Base-by-base conservation (phyloP, 1,140 invertebrate species). In the Lycorma delicatula region DNA sequence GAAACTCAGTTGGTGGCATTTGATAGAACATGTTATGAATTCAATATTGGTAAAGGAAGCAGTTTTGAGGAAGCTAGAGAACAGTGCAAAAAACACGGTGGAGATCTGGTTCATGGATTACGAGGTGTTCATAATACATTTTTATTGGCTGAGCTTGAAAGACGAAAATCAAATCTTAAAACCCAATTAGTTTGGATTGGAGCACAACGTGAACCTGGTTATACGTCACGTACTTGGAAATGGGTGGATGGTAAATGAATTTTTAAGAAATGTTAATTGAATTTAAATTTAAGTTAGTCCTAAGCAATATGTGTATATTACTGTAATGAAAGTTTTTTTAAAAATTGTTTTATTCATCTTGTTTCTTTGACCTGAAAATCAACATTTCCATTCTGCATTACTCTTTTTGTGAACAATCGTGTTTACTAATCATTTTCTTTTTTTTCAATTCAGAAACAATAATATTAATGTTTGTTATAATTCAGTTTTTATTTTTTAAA, bases 161-260 rank as follows among this genome's bases (percentile, higher is more conserved):
- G 87, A 51, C 73, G 86, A 18, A 91, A 91, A 66, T 72, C 82
- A 0, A 82, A 80, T 46, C 66, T 93, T 9, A 89, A 90, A 69
- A 89, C 89, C 0, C 87, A 91, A 65, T 73, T 94, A 23, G 85
- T 94, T 0, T 94, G 92, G 92, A 87, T 95, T 31, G 91, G 92
- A 1, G 90, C 87, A 0, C 85, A 89, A 65, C 91, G 91, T 66
- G 91, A 93, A 62, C 87, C 89, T 0, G 81, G 85, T 11, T 79
- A 89, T 28, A 88, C 84, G 0, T 84, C 84, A 0, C 79, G 87
- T 53, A 91, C 84, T 1, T 95, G 91, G 91, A 85, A 85, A 72
- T 93, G 91, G 91, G 86, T 93, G 18, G 84, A 90, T 68, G 89
- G 90, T 92, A 74, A 77, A 79, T 64, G 58, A 34, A 34, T 34